phyloP scores from a whole-genome alignment of 2,888 invertebrate genomes.

The Lepidocyrtoides sp. region DNA sequence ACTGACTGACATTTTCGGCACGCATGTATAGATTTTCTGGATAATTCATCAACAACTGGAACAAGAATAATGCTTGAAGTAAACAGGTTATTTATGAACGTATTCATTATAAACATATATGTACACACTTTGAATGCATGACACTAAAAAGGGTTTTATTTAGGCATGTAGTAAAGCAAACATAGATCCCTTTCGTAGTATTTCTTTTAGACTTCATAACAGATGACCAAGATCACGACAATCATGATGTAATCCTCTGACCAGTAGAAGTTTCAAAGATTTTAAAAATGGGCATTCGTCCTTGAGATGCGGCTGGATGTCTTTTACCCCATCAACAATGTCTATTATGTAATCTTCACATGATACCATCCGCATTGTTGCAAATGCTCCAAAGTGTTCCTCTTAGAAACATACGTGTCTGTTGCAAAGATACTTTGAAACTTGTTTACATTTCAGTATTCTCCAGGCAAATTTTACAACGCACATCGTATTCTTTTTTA shows the following conservation, averaged over 20 bases:
- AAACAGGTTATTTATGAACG: slow-evolving; percentile 32
- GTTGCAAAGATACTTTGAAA: neutral
- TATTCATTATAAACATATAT: no score
- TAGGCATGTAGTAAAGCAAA: no score
- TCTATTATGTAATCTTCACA: neutral
- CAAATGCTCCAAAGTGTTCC: neutral
- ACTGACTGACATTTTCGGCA: no score
- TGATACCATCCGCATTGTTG: neutral
- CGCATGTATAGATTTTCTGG: neutral
- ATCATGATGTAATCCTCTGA: slow-evolving; percentile 7
- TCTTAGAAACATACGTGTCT: neutral
- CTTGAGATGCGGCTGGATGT: slow-evolving; percentile 41
- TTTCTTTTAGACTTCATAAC: no score
- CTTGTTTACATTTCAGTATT: neutral
- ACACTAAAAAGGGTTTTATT: no score
- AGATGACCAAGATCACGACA: no score
- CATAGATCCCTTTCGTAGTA: no score
- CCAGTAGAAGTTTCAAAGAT: neutral
- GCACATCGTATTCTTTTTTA: no score
- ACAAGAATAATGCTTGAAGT: neutral
- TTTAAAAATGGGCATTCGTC: slow-evolving; percentile 36
- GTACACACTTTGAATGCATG: no score
- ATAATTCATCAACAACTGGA: neutral
- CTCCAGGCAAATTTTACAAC: neutral
- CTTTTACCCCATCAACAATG: neutral